Base-by-base conservation (phyloP, 2,113 vertebrate genomes). In the Erythrolamprus reginae region DNA sequence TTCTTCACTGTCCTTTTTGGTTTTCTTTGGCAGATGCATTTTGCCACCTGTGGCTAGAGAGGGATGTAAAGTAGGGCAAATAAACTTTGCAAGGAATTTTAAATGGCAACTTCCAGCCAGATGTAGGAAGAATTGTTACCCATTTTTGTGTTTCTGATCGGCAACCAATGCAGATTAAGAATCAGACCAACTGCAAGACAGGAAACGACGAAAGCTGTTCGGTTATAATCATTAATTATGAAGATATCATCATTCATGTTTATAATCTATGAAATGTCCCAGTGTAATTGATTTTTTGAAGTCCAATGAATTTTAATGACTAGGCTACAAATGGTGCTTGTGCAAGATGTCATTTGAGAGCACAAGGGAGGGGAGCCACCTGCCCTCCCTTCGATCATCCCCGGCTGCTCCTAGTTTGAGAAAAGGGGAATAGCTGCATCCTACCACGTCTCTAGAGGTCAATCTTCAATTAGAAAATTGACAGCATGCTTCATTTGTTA, bases 241-340 rank as follows among this genome's bases (percentile, higher is more conserved):
- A 94, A 93, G 92, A 94, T 95, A 90, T 51, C 82, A 94, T 95
- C 93, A 89, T 56, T 95, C 89, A 84, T 82, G 17, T 93, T 93
- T 94, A 82, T 92, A 91, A 93, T 92, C 88, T 94, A 58, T 83
- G 89, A 95, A 89, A 88, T 89, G 87, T 92, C 87, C 77, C 48
- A 19, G 45, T 51, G 48, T 88, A 94, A 90, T 65, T 89, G 94
- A 93, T 95, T 94, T 56, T 91, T 90, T 92, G 91, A 89, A 90
- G 58, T 94, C 94, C 87, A 90, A 9, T 91, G 91, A 93, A 87
- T 93, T 92, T 61, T 90, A 89, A 90, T 94, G 65, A 58, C 91
- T 89, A 91, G 45, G 86, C 70, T 92, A 92, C 89, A 92, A 92
- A 88, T 33, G 82, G 19, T 5, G 42, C 50, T 10, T 84, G 82